Base-by-base conservation (phyloP, 2,797 vertebrate genomes). In the Hippoglossus hippoglossus region DNA sequence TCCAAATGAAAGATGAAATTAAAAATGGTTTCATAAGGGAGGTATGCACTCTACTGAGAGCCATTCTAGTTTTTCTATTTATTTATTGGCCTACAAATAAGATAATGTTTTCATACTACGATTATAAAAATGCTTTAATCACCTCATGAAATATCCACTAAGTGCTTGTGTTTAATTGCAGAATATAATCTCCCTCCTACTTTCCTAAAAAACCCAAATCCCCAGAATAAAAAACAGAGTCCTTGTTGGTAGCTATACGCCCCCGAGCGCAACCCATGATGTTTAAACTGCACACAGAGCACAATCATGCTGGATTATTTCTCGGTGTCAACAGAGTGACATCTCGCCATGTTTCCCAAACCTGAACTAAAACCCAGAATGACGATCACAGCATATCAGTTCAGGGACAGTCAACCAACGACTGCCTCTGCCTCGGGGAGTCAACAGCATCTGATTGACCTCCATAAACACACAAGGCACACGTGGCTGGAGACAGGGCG, bases 401-500 rank as follows among this genome's bases (percentile, higher is more conserved):
- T 74, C 50, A 76, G 75, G 74, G 67, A 75, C 83, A 58, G 68
- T 71, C 24, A 81, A 76, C 66, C 74, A 79, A 83, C 6, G 58
- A 64, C 72, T 75, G 63, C 63, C 73, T 81, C 74, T 85, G 85
- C 75, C 52, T 75, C 61, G 65, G 74, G 71, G 63, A 13, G 79
- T 73, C 79, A 63, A 58, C 79, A 75, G 75, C 80, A 78, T 81
- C 66, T 79, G 73, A 87, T 80, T 83, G 77, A 82, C 47, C 85
- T 87, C 71, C 71, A 85, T 82, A 89, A 88, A 92, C 87, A 93
- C 89, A 93, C 82, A 93, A 91, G 94, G 91, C 92, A 94, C 91
- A 94, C 77, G 89, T 87, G 92, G 94, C 96, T 95, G 97, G 95
- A 97, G 97, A 98, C 94, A 96, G 96, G 94, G 95, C 97, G 95